These are phyloP conservation scores for Drosophila guanche DNA, from an alignment of 1,140 invertebrate genomes.

Conservation along the genomic window DNA sequence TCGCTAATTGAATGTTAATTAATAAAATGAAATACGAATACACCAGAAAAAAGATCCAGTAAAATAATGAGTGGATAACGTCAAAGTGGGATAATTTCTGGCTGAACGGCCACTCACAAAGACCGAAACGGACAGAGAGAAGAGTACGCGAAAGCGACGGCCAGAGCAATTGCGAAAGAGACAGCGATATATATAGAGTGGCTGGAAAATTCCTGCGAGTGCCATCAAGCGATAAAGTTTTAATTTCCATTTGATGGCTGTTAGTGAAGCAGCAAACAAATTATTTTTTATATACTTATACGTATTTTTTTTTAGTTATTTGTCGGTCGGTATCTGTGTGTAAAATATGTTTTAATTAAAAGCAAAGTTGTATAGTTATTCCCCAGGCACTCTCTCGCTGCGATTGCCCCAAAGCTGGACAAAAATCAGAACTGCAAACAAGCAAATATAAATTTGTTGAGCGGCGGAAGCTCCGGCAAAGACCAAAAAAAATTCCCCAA, in stretches of 20 bases:
- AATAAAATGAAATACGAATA: conserved; percentile 42
- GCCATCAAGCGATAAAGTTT: conserved; percentile 42
- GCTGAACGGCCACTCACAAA: conserved; percentile 64
- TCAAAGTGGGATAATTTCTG: conserved; percentile 49
- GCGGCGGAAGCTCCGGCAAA: conserved; percentile 17
- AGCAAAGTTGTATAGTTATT: conserved; percentile 64
- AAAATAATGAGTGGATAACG: conserved; percentile 8
- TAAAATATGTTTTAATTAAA: conserved; percentile 80
- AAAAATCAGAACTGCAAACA: conserved; percentile 66
- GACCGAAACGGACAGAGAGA: neutral
- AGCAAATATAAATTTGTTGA: conserved; percentile 67
- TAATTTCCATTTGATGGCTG: conserved; percentile 63
- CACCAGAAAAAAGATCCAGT: conserved; percentile 3
- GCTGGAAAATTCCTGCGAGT: conserved; percentile 17
- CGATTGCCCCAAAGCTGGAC: conserved; percentile 50
- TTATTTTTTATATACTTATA: conserved; percentile 21
- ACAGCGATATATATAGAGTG: too few species aligned
- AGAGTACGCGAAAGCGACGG: neutral
- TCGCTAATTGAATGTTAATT: conserved; percentile 77
- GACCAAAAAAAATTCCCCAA: conserved; percentile 45
- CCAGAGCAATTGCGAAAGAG: too few species aligned
- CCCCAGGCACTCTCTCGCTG: neutral
- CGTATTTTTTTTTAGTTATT: neutral
- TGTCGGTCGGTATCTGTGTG: conserved; percentile 21
- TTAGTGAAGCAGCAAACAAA: conserved; percentile 41